Evolutionary conservation across 64 coral and sea anemone species (phyloP), one percentile per base, ranked within the genome.

Genomic region (Pocillopora damicornis): DNA sequence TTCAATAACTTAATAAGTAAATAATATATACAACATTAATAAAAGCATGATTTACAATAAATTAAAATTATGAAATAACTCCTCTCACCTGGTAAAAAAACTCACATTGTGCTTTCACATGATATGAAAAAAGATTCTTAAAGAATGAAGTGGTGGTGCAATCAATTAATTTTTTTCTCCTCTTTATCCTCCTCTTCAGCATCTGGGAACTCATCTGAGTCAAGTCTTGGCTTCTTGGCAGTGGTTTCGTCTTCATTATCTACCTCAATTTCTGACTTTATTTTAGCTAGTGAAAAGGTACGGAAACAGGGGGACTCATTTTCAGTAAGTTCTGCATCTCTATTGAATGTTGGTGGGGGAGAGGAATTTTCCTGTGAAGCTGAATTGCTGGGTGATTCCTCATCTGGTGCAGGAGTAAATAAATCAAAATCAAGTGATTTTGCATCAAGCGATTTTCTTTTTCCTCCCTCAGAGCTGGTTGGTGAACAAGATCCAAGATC

Each of bases 371-470:
- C 81, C 11, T 22, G 81, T 13, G 65, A 26, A 4, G 2, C 18
- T 9, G 81, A 72, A 22, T 73, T 72, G 22, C 65, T 68, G 9
- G 81, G 38, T 72, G 81, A 85, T 72, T 85, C 65, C 17, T 71
- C 81, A 9, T 22, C 65, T 1, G 81, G 22, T 2, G 38, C 65
- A 72, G 23, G 58, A 20, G 64, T 82, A 16, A 92, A 58, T 42
- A 87, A 59, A 87, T 92, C 90, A 58, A 92, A 92, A 64, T 92
- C 90, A 30, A 92, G 63, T 17, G 90, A 87, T 37, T 87, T 86
- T 8, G 90, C 15, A 5, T 87, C 82, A 35, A 82, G 69, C 7
- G 65, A 85, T 58, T 85, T 85, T 23, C 81, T 66, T 26, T 80
- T 92, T 35, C 90, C 90, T 16, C 90, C 90, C 16, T 92, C 90